Percentiles rank a stretch among this genome's conserved stretches.
phyloP scores from a whole-genome alignment of 1,140 invertebrate species.

The Hestina assimilis region DNA sequence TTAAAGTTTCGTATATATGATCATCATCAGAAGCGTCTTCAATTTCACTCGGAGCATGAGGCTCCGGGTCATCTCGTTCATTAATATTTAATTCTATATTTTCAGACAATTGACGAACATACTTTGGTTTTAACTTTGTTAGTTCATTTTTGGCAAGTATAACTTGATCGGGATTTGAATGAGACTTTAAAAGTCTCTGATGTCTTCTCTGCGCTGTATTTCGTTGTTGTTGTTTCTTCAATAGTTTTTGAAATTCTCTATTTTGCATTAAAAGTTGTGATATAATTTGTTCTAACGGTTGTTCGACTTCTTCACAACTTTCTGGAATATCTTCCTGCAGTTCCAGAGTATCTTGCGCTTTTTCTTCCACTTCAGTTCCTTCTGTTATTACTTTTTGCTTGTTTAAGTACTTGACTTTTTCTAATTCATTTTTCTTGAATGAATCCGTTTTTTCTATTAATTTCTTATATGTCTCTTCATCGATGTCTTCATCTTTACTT shows the following conservation, averaged over 20 bases:
- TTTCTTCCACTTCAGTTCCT: conserved; percentile 58
- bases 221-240: conserved; percentile 83
- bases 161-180: conserved; percentile 73
- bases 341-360: conserved; percentile 34
- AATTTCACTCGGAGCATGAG: conserved; percentile 16
- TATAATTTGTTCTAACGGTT: conserved; percentile 88
- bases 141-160: conserved; percentile 60
- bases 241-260: conserved; percentile 88
- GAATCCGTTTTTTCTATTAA: conserved; percentile 77
- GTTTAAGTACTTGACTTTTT: conserved; percentile 73
- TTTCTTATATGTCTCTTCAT: conserved; percentile 73
- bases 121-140: conserved; percentile 63
- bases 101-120: conserved; percentile 73
- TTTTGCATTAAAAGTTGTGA: conserved; percentile 90
- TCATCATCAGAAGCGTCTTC: conserved; percentile 77
- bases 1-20: conserved; percentile 75
- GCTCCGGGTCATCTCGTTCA: conserved; percentile 30
- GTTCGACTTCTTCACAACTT: conserved; percentile 65
- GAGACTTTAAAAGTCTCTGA: conserved; percentile 77
- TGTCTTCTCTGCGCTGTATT: conserved; percentile 79
- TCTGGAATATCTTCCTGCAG: conserved; percentile 53
- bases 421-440: conserved; percentile 77
- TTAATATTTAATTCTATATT: conserved; percentile 41
- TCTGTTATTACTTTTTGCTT: conserved; percentile 72
- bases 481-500: conserved; percentile 70